phyloP scores from a whole-genome alignment of 2,113 vertebrate species.

The Canis aureus region DNA sequence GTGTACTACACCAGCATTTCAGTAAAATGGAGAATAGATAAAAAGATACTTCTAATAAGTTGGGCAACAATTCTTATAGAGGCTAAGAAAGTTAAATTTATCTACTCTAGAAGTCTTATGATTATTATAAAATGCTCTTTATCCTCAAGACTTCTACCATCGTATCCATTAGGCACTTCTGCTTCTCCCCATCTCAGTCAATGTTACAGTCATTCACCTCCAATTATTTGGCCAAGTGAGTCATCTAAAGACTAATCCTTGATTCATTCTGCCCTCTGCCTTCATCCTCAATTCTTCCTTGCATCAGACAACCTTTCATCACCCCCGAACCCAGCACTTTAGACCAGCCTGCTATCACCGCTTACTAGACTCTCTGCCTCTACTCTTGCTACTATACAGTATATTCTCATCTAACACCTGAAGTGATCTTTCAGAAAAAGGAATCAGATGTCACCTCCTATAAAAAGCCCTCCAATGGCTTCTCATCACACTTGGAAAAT shows the following conservation, averaged over 20 bases:
- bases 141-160: slow-evolving; percentile 3
- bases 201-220: not conserved
- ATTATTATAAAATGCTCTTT: slow-evolving; percentile 24
- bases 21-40: slow-evolving; percentile 18
- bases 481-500: slow-evolving; percentile 4
- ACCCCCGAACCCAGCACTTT: not conserved
- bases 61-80: not conserved
- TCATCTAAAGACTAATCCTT: not conserved
- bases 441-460: not conserved
- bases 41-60: slow-evolving; percentile 55
- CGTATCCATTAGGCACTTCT: not conserved
- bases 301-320: not conserved
- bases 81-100: slow-evolving; percentile 20
- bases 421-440: slow-evolving; percentile 33
- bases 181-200: not conserved
- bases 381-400: not conserved
- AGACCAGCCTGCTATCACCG: not conserved
- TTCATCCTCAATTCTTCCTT: not conserved
- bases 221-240: not conserved
- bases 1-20: not conserved
- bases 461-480: slow-evolving; percentile 35
- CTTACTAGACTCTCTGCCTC: not conserved
- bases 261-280: not conserved
- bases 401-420: not conserved
- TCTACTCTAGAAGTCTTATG: slow-evolving; percentile 40